phyloP scores from a whole-genome alignment of 2,888 invertebrate genomes.

The Mesochorus sp. region DNA sequence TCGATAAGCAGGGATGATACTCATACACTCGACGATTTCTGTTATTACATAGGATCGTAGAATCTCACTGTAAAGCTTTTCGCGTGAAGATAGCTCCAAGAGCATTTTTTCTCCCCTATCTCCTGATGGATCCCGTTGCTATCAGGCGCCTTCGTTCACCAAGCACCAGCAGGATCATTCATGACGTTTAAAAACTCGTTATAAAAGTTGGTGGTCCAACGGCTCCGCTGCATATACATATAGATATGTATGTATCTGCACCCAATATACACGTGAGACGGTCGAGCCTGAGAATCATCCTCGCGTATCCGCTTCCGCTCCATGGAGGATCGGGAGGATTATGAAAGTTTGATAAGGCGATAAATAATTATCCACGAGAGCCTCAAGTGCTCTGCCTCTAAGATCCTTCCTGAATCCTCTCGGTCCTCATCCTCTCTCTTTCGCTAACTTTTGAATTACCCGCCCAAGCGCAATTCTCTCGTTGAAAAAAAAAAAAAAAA shows the following conservation, averaged over 20 bases:
- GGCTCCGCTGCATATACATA: neutral
- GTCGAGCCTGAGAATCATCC: constrained; percentile 64
- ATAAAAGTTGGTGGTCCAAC: constrained; percentile 73
- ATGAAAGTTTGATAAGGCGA: constrained; percentile 80
- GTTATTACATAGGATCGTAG: constrained; percentile 4
- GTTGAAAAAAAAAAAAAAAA: constrained; percentile 9
- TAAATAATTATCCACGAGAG: constrained; percentile 78
- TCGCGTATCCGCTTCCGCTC: constrained; percentile 54
- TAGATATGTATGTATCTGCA: neutral
- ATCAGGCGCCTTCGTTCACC: constrained; percentile 36
- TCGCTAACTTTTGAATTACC: constrained; percentile 74
- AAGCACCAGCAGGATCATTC: constrained; percentile 73
- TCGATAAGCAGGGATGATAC: neutral
- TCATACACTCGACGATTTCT: neutral
- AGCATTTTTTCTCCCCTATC: constrained; percentile 20
- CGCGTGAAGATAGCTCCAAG: constrained; percentile 13
- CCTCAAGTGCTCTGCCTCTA: constrained; percentile 43
- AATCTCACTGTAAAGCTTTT: constrained; percentile 4
- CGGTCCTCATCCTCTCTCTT: constrained; percentile 59
- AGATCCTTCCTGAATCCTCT: constrained; percentile 47
- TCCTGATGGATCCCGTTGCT: constrained; percentile 20
- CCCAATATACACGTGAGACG: constrained; percentile 29
- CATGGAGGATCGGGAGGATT: constrained; percentile 69
- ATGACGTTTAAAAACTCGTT: constrained; percentile 81
- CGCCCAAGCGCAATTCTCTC: constrained; percentile 48